These are phyloP conservation scores for Apteryx mantelli DNA, from an alignment of 2,113 vertebrate genomes.

Conservation along the genomic window DNA sequence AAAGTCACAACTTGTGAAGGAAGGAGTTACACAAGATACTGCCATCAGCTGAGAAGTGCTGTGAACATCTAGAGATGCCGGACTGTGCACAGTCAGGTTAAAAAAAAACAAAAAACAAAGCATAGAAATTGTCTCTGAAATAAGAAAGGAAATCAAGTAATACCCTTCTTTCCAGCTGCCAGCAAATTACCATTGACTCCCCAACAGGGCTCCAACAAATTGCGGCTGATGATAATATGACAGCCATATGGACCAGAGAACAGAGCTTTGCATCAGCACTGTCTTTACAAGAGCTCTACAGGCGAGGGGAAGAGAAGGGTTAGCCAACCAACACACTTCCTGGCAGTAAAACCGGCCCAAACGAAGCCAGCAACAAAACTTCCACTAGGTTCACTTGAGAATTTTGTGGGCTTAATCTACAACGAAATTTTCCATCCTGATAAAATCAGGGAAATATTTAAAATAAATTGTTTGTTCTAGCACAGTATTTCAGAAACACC, in stretches of 20 bases:
- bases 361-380: neutral
- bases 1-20: neutral
- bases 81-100: neutral
- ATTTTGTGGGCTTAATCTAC: neutral
- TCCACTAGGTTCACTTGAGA: neutral
- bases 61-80: neutral
- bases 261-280: neutral
- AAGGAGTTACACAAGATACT: neutral
- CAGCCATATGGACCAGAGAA: neutral
- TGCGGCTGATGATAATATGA: neutral
- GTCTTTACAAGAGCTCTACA: neutral
- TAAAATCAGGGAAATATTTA: neutral
- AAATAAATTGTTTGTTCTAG: neutral
- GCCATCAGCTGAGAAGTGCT: neutral
- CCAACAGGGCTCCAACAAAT: neutral
- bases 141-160: neutral
- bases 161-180: neutral
- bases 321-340: neutral
- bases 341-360: neutral
- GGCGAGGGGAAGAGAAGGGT: neutral
- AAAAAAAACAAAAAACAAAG: neutral
- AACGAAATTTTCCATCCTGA: neutral
- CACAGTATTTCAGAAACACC: neutral
- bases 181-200: neutral
- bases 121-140: neutral